phyloP scores from a whole-genome alignment of 2,888 invertebrate genomes.

The Papilio demoleus region DNA sequence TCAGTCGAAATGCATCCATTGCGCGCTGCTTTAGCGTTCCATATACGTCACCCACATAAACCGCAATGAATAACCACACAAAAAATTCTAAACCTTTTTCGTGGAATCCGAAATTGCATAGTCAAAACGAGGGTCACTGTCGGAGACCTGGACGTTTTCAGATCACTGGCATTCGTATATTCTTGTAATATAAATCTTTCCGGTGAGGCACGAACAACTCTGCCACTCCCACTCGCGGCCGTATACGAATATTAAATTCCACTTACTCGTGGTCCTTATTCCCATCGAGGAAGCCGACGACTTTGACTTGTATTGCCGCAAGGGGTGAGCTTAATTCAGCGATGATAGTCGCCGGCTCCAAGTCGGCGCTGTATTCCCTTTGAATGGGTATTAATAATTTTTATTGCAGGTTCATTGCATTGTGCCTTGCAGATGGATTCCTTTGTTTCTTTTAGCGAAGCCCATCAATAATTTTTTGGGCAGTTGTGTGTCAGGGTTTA shows the following conservation, averaged over 20 bases:
- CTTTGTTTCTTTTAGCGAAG: slow-evolving; percentile 67
- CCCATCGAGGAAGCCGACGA: slow-evolving; percentile 63
- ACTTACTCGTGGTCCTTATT: slow-evolving; percentile 76
- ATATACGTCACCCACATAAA: slow-evolving; percentile 48
- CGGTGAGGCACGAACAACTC: slow-evolving; percentile 79
- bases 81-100: slow-evolving; percentile 27
- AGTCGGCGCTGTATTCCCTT: slow-evolving; percentile 52
- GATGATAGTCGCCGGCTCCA: slow-evolving; percentile 29
- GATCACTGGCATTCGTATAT: slow-evolving; percentile 81
- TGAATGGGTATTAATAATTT: slow-evolving; percentile 80
- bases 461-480: slow-evolving; percentile 79
- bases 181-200: slow-evolving; percentile 84
- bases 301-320: slow-evolving; percentile 69
- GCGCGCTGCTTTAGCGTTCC: slow-evolving; percentile 24
- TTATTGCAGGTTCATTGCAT: slow-evolving; percentile 79
- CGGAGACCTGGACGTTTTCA: slow-evolving; percentile 74
- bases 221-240: slow-evolving; percentile 79
- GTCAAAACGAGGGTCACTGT: slow-evolving; percentile 40
- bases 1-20: slow-evolving; percentile 24
- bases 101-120: slow-evolving; percentile 41
- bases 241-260: slow-evolving; percentile 83
- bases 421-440: slow-evolving; percentile 68
- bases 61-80: slow-evolving; percentile 47
- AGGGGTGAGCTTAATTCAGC: slow-evolving; percentile 63
- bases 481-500: slow-evolving; percentile 71